Percentiles rank a stretch among this genome's conserved stretches.
These are phyloP conservation scores for Notolepis coatsorum DNA, from an alignment of 2,797 vertebrate genomes.

Conservation along the genomic window DNA sequence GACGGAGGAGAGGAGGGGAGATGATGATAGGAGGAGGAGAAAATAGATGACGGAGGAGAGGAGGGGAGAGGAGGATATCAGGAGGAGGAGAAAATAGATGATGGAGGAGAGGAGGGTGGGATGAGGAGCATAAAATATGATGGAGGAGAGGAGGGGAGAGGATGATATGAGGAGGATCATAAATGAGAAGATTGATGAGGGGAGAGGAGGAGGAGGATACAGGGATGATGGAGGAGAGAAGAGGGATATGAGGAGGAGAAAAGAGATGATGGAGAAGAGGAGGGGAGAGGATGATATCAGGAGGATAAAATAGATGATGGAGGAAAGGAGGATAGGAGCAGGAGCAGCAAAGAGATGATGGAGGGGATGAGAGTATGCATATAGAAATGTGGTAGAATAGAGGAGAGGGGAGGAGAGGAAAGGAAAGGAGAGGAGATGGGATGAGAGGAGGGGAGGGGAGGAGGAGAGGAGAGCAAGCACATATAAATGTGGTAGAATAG, in stretches of 20 bases:
- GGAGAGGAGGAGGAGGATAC: background rate
- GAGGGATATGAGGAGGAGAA: background rate
- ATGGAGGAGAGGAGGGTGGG: background rate
- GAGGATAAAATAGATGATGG: constrained; percentile 23
- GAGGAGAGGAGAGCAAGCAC: background rate
- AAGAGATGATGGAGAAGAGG: constrained; percentile 24
- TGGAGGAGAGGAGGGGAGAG: background rate
- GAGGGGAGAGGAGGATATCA: background rate
- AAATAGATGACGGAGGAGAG: no score
- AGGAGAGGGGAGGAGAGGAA: background rate
- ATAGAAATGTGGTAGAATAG: background rate
- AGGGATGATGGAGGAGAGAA: constrained; percentile 21
- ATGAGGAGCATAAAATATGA: no score
- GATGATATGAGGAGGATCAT: background rate
- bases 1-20: background rate
- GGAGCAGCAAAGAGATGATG: background rate
- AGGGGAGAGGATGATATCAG: background rate
- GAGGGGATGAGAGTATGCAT: background rate
- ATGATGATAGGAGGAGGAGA: background rate
- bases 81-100: background rate
- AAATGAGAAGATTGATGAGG: constrained; percentile 23
- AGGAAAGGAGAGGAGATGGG: background rate
- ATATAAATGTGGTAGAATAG: background rate
- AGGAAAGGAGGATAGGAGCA: constrained; percentile 9
- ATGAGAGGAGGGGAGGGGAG: no score